phyloP scores from a whole-genome alignment of 1,140 invertebrate genomes.

The Nephotettix cincticeps region DNA sequence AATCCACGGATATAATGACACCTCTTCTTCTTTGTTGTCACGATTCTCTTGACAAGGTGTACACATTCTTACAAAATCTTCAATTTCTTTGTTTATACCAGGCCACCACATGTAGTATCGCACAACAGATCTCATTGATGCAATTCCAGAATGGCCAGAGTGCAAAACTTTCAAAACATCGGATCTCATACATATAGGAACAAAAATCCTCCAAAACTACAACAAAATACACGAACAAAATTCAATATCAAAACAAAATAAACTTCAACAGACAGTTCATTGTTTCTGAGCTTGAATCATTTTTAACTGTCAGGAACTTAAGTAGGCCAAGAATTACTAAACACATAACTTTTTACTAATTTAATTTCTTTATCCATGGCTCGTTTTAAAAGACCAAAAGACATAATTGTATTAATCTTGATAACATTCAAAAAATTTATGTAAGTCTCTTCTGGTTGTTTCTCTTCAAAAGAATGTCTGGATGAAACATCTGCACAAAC shows the following conservation, averaged over 20 bases:
- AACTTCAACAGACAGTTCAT: not conserved
- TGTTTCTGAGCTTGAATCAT: not conserved
- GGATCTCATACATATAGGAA: not conserved
- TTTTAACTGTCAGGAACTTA: not conserved
- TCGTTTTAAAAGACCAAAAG: not conserved
- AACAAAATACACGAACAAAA: not conserved
- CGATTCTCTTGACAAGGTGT: not conserved
- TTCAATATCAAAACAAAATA: no score
- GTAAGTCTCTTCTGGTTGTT: not conserved
- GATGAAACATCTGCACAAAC: not conserved
- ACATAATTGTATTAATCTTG: not conserved
- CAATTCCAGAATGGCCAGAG: not conserved
- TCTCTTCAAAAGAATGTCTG: not conserved
- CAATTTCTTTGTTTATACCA: not conserved
- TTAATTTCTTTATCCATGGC: not conserved
- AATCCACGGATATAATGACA: not conserved
- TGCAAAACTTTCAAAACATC: not conserved
- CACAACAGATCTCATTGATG: not conserved
- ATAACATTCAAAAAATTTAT: not conserved
- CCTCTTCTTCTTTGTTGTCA: not conserved
- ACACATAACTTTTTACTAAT: not conserved
- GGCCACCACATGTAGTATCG: not conserved
- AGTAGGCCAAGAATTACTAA: not conserved
- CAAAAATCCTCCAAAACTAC: not conserved
- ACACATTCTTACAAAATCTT: not conserved